Evolutionary conservation across 2,113 vertebrate genomes (phyloP), one percentile per base, ranked within the genome.

Genomic region (Strix aluco): DNA sequence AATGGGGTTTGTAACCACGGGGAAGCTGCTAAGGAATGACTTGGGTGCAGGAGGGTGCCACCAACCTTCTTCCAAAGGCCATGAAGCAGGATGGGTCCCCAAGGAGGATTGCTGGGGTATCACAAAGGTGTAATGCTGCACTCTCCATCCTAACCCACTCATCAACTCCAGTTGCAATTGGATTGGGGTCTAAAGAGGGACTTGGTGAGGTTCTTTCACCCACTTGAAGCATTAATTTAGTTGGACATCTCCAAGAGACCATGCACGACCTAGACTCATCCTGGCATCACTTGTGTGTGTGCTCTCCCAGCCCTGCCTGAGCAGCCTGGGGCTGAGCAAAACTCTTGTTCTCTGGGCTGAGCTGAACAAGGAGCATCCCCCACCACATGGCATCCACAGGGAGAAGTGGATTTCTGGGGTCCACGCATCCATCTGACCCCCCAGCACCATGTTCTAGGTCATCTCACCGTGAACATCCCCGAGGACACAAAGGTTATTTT

Each of bases 141-240:
- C 22, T 92, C 27, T 13, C 21, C 85, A 65, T 69, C 59, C 34
- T 70, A 63, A 72, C 4, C 38, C 6, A 6, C 15, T 61, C 44
- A 21, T 52, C n/a, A 26, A 19, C 52, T 19, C 25, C 9, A 47
- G 22, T 4, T 7, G 1, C 0, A 0, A 15, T 36, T 1, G 0
- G 2, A 26, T 10, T 44, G 62, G 40, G 30, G 29, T 63, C 61
- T 70, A 9, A 32, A 21, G 36, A 61, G 38, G 8, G 13, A 10
- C 40, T 30, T 0, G 1, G 22, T 23, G 34, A 23, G 23, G 30
- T 77, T 47, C 75, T 73, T 67, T 46, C 36, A 49, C 16, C 30
- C 16, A 1, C 16, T 8, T 30, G 32, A 75, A 65, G 13, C 0
- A 1, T 46, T 40, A 13, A 15, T 93, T 87, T 26, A 23, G 26